Conservation (phyloP, 2,888 invertebrate species). For the Cylindroiulus punctatus region DNA sequence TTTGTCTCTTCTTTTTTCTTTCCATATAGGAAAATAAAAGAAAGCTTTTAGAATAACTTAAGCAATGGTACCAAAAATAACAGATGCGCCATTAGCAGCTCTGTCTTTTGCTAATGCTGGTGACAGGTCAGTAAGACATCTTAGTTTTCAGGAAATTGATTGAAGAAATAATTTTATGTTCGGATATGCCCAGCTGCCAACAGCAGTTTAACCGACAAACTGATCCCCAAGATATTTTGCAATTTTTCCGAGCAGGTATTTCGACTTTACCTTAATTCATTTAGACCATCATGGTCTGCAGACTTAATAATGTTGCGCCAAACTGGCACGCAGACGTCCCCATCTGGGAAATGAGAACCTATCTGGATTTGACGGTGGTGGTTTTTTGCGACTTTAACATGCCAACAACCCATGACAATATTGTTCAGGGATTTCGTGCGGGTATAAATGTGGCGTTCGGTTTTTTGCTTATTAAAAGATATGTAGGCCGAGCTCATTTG, state of each 20-base stretch:
- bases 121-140: too few species aligned
- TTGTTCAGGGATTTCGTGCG: not conserved
- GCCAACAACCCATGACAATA: constrained; percentile 1
- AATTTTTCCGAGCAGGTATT: too few species aligned
- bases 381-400: constrained; percentile 1
- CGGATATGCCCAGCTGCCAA: too few species aligned
- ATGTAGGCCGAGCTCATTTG: not conserved
- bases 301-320: not conserved
- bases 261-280: too few species aligned
- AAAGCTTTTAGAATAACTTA: not conserved
- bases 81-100: not conserved
- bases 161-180: too few species aligned
- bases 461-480: constrained; percentile 18
- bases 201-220: too few species aligned
- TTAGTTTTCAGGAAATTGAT: too few species aligned
- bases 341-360: constrained; percentile 1
- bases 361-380: not conserved
- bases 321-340: constrained; percentile 1
- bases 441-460: not conserved
- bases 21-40: not conserved
- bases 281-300: not conserved
- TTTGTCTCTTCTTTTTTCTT: not conserved
- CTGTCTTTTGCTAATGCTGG: too few species aligned
- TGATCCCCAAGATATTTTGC: too few species aligned
- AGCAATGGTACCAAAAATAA: not conserved